Base-by-base conservation (phyloP, 1,140 invertebrate genomes). In the Latrodectus geometricus region DNA sequence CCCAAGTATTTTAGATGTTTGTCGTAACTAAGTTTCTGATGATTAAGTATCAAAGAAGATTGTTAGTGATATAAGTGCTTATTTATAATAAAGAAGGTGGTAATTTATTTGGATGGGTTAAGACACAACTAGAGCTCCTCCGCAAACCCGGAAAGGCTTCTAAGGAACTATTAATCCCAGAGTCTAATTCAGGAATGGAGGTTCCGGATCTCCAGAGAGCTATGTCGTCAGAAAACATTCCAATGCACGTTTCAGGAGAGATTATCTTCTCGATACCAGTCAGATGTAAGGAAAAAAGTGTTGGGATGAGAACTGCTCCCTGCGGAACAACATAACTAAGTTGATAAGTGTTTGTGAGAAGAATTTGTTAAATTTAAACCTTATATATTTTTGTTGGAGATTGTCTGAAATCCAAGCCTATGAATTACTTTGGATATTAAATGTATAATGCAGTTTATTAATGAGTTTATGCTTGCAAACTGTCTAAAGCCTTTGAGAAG, bases 161-260 rank as follows among this genome's bases (percentile, higher is more conserved):
- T n/a, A n/a, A n/a, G n/a, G n/a, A n/a, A n/a, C n/a, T n/a, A n/a
- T n/a, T n/a, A n/a, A n/a, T n/a, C n/a, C n/a, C n/a, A n/a, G n/a
- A n/a, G n/a, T n/a, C n/a, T n/a, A 54, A 52, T 49, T 80, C 20
- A 21, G 8, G 35, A 15, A 80, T 50, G 9, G 14, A 4, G 12
- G 9, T 23, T 0, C 65, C 68, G 8, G n/a, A 20, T 11, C 21
- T 21, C 50, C 78, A 80, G 17, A 80, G 48, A 80, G 50, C 50
- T 52, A 54, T 80, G 61, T 80, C 78, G 52, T 80, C 78, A 17
- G 20, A 48, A 21, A 80, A 80, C 78, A 72, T 21, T 69, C 78
- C 49, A 20, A 80, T 70, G n/a, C 20, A 8, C 11, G 48, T 23
- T 9, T 8, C 23, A 48, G 15, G 56, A 8, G 8, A 78, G 23